Percentiles rank a stretch among this genome's conserved stretches.
Conservation (phyloP, 2,797 vertebrate species). For the Chelidonichthys spinosus region DNA sequence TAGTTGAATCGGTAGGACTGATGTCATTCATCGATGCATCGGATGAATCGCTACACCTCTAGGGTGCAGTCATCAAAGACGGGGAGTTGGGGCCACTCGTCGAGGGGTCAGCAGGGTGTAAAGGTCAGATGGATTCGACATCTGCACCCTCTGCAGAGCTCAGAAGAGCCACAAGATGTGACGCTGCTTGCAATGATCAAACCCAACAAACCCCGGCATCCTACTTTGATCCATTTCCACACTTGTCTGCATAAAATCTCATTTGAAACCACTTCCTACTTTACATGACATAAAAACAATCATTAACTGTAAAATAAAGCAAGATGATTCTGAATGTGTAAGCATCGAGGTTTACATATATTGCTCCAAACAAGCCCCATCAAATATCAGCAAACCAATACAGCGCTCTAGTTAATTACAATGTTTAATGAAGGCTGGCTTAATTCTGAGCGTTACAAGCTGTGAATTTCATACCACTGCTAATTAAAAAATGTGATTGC, state of each 20-base stretch:
- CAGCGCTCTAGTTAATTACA: neutral
- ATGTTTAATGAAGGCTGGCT: neutral
- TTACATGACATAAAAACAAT: neutral
- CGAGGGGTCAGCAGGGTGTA: slow-evolving; percentile 60
- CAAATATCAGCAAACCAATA: slow-evolving; percentile 5
- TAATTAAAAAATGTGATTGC: neutral
- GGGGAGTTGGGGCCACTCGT: slow-evolving; percentile 24
- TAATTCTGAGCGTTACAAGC: neutral
- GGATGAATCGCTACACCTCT: no score
- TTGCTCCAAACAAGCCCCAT: neutral
- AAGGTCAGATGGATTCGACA: slow-evolving; percentile 52
- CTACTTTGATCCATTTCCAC: no score
- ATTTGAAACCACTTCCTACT: neutral
- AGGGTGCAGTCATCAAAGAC: slow-evolving; percentile 22
- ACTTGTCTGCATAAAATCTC: neutral
- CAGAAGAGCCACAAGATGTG: slow-evolving; percentile 10
- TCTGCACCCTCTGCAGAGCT: slow-evolving; percentile 46
- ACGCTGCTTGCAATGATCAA: slow-evolving; percentile 16
- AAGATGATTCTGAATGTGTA: neutral
- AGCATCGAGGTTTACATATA: neutral
- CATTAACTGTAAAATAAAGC: no score
- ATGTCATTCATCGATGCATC: no score
- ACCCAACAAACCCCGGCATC: neutral
- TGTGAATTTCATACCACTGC: neutral
- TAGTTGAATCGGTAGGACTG: no score